Conservation (phyloP, 1,140 invertebrate genomes). For the Capitella teleta region DNA sequence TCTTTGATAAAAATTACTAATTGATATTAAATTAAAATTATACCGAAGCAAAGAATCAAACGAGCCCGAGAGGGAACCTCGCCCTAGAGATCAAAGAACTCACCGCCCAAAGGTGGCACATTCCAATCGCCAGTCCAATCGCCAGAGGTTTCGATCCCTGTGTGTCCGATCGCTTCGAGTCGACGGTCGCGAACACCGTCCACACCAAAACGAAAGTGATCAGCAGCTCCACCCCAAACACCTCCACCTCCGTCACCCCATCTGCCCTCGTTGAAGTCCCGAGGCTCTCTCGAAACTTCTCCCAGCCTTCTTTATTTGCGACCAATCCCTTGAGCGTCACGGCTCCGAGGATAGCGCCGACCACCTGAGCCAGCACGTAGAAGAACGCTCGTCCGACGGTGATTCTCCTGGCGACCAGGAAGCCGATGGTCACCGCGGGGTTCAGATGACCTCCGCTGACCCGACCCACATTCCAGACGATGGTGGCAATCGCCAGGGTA, state of each 20-base stretch:
- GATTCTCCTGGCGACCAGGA: slow-evolving; percentile 44
- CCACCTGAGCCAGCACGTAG: slow-evolving; percentile 35
- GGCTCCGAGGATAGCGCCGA: slow-evolving; percentile 67
- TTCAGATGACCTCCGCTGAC: slow-evolving; percentile 83
- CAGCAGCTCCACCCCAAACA: slow-evolving; percentile 67
- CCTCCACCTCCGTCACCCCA: slow-evolving; percentile 47
- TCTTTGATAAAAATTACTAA: too few relatives aligned
- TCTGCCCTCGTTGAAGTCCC: slow-evolving; percentile 47
- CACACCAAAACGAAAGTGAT: slow-evolving; percentile 80
- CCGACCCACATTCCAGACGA: slow-evolving; percentile 54
- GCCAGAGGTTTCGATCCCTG: slow-evolving; percentile 76
- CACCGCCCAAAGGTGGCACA: slow-evolving; percentile 66
- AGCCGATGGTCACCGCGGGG: slow-evolving; percentile 70
- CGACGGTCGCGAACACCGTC: slow-evolving; percentile 77
- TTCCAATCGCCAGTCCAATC: slow-evolving; percentile 70
- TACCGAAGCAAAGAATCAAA: too few relatives aligned
- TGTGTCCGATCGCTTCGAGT: slow-evolving; percentile 62
- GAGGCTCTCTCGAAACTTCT: slow-evolving; percentile 37
- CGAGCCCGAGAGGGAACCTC: too few relatives aligned
- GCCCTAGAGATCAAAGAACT: too few relatives aligned
- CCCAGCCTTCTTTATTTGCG: too few relatives aligned
- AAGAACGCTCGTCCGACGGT: slow-evolving; percentile 28
- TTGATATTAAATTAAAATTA: too few relatives aligned
- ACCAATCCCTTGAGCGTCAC: slow-evolving; percentile 50
- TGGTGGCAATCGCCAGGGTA: slow-evolving; percentile 32